Evolutionary conservation across 2,888 invertebrate genomes (phyloP).

Genomic region (Ennomos fuscantarius): DNA sequence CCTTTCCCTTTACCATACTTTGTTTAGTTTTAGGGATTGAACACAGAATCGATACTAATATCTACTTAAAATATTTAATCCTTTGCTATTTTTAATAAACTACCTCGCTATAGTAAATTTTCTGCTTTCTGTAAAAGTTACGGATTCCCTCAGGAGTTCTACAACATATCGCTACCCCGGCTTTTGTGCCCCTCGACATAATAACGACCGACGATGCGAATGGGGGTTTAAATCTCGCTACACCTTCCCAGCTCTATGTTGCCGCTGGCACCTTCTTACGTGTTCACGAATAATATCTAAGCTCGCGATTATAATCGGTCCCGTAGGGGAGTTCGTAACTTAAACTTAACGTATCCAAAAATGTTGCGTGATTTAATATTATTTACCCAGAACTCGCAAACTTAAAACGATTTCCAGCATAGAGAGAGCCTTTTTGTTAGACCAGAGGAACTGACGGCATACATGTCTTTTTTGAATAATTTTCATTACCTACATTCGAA

Average conservation of each 20-base stretch:
- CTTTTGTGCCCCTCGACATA: constrained; percentile 40
- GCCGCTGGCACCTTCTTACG: constrained; percentile 32
- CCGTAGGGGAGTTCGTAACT: constrained; percentile 54
- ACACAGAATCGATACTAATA: no score
- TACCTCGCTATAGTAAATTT: constrained; percentile 36
- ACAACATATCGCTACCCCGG: constrained; percentile 38
- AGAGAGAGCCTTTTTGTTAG: no score
- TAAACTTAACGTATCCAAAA: constrained; percentile 67
- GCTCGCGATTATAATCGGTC: constrained; percentile 60
- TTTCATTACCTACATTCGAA: no score
- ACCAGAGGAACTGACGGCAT: no score
- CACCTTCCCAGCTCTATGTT: constrained; percentile 46
- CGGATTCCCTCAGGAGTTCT: constrained; percentile 51
- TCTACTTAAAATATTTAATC: neutral
- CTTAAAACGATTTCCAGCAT: constrained; percentile 53
- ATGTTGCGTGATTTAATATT: constrained; percentile 65
- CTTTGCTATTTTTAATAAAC: neutral
- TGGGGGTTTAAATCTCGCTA: constrained; percentile 48
- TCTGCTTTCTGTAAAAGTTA: constrained; percentile 53
- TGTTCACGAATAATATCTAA: constrained; percentile 47
- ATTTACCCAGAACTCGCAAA: constrained; percentile 47
- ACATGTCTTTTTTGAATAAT: no score
- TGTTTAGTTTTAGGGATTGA: no score
- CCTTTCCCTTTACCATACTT: no score
- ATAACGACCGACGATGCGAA: constrained; percentile 50